phyloP scores from a whole-genome alignment of 2,797 vertebrate species.

The Oophaga sylvatica region DNA sequence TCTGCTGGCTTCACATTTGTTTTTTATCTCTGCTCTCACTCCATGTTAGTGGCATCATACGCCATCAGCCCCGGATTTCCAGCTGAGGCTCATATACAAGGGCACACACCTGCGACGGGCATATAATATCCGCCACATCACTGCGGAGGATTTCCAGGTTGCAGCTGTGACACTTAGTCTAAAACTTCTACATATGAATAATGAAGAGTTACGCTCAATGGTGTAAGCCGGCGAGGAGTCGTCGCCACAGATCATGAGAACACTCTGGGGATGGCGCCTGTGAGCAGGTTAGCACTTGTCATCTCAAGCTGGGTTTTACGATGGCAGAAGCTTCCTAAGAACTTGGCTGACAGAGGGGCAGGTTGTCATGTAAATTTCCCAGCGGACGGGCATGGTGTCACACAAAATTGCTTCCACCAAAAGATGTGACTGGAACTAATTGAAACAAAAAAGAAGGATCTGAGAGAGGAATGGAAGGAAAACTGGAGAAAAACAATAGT shows the following conservation, averaged over 20 bases:
- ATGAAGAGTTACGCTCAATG: conserved; percentile 28
- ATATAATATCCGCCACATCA: neutral
- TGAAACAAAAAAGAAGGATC: neutral
- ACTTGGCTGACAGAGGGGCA: conserved; percentile 29
- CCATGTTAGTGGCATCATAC: neutral
- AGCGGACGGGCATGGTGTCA: neutral
- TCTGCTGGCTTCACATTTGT: neutral
- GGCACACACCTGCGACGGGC: conserved; percentile 20
- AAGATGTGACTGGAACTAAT: conserved; percentile 32
- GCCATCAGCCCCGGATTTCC: conserved; percentile 1
- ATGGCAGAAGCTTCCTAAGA: conserved; percentile 20
- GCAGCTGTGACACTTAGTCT: conserved; percentile 40
- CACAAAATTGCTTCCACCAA: conserved; percentile 17
- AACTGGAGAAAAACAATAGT: neutral
- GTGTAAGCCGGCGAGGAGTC: conserved; percentile 3
- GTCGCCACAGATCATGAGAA: conserved; percentile 1
- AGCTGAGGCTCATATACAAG: neutral
- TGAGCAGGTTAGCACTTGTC: conserved; percentile 34
- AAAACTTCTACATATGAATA: conserved; percentile 43
- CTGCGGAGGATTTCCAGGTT: neutral
- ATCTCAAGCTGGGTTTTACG: conserved; percentile 9
- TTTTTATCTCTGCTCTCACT: neutral
- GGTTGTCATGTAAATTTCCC: conserved; percentile 47
- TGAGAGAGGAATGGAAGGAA: neutral
- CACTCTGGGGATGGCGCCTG: neutral